Percentiles rank a stretch among this genome's conserved stretches.
phyloP scores from a whole-genome alignment of 64 coral and sea anemone genomes.

The Cladopsammia gracilis region DNA sequence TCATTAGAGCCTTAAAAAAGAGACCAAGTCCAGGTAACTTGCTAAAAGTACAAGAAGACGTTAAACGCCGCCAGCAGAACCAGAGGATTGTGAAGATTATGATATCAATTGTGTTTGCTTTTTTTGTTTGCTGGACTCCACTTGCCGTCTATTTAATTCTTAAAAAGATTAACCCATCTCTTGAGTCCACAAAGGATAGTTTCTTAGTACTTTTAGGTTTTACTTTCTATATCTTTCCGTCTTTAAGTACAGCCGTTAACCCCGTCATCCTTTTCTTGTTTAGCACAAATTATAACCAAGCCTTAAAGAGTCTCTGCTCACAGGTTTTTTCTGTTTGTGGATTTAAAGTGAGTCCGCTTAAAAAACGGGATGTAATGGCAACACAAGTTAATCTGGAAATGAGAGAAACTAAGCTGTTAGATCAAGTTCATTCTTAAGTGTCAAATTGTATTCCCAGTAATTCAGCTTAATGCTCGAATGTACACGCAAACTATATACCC shows the following conservation, averaged over 20 bases:
- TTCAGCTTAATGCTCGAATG: no score
- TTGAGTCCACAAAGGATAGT: background rate
- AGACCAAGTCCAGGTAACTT: background rate
- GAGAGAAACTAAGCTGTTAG: no score
- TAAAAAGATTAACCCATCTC: background rate
- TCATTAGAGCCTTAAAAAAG: background rate
- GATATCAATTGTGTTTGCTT: background rate
- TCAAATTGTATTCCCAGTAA: no score
- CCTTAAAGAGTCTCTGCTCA: background rate
- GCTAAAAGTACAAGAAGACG: background rate
- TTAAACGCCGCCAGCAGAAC: background rate
- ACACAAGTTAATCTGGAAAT: no score
- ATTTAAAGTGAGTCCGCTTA: background rate
- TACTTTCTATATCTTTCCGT: background rate
- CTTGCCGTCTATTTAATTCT: background rate
- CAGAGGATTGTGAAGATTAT: background rate
- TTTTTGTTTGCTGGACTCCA: constrained; percentile 8
- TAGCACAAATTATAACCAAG: background rate
- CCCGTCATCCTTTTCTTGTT: background rate
- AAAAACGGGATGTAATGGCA: background rate
- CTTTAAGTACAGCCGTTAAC: background rate
- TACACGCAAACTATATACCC: no score
- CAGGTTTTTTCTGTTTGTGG: background rate
- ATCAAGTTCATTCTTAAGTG: no score
- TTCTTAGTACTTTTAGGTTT: background rate